phyloP scores from a whole-genome alignment of 2,113 vertebrate genomes.

The Odocoileus virginianus region DNA sequence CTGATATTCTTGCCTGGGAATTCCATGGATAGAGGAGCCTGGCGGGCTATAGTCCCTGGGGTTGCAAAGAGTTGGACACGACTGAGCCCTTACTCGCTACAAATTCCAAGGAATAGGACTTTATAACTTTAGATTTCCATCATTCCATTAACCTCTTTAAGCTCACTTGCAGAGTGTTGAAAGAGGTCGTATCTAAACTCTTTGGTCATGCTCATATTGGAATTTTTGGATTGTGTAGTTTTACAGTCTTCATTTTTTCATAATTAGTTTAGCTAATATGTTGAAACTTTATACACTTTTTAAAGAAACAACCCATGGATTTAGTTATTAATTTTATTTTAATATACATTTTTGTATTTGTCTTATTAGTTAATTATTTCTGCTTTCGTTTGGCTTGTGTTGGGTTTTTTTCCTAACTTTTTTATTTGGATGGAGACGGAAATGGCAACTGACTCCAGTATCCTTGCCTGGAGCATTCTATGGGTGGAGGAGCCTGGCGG shows the following conservation, averaged over 20 bases:
- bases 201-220: not conserved
- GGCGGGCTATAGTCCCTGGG: not conserved
- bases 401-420: not conserved
- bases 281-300: not conserved
- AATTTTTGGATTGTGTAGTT: not conserved
- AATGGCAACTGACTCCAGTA: not conserved
- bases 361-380: not conserved
- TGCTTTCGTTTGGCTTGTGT: not conserved
- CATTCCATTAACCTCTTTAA: not conserved
- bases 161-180: not conserved
- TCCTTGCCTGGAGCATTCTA: not conserved
- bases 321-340: not conserved
- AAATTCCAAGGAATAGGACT: not conserved
- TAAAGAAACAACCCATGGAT: not conserved
- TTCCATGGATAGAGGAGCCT: not conserved
- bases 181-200: not conserved
- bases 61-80: not conserved
- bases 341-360: not conserved
- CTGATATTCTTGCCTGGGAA: not conserved
- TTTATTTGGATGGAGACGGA: not conserved
- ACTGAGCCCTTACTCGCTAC: not conserved
- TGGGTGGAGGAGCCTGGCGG: not conserved
- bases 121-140: not conserved
- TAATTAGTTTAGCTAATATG: not conserved
- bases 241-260: not conserved